Evolutionary conservation across 1,140 invertebrate species (phyloP), one percentile per base, ranked within the genome.

Genomic region (Heliconius hewitsoni): DNA sequence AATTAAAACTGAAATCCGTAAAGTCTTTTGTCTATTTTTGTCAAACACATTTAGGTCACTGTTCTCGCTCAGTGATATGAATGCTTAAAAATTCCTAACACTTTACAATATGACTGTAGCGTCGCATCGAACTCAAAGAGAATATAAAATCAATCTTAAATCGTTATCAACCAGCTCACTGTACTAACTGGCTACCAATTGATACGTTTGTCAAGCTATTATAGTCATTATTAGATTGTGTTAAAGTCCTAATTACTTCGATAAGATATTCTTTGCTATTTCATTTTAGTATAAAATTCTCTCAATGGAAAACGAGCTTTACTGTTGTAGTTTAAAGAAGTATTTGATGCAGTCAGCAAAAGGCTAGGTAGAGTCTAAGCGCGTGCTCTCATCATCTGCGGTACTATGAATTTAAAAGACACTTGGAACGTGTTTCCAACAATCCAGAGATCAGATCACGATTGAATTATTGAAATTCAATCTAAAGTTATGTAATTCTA

Each of bases 401-500:
- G 72, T 80, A 81, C 83, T 73, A 80, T 81, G 83, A 81, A 83
- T 84, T 84, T 81, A 81, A 80, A 84, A 84, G 81, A 78, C 76
- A 82, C 81, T 81, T 30, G 72, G 76, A 78, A 83, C 82, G 80
- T 81, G 82, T 81, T 81, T 72, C 30, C 77, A 73, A 77, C 34
- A 77, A 73, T 81, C 66, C 79, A 73, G 74, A 73, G 74, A 82
- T 84, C 78, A 71, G 77, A 82, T 85, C 84, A 85, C 83, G 84
- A 84, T 82, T 79, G 80, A 85, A 81, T 85, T 84, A 83, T 81
- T 83, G 82, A 78, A 75, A 80, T 82, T 82, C 79, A 81, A 83
- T 83, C 73, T 74, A 52, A 74, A 78, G 30, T 78, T 66, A 76
- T 23, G 73, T 66, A 13, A 30, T 66, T 66, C 1, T 27, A 30